Evolutionary conservation across 2,797 vertebrate species (phyloP), one percentile per base, ranked within the genome.

Genomic region (Columba guinea): DNA sequence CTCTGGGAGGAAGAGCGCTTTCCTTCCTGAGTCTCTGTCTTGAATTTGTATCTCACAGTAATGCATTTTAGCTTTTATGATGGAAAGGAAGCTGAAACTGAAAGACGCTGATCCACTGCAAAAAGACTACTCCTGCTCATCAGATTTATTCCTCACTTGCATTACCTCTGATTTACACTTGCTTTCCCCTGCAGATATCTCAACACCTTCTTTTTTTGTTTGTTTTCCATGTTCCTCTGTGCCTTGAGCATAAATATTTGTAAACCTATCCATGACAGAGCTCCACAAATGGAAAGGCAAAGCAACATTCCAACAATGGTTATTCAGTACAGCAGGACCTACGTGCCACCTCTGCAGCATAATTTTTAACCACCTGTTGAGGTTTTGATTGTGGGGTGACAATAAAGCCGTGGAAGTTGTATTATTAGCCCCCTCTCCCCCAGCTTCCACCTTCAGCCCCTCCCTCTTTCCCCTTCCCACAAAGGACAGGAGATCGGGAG

Each of bases 201-300:
- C 34, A 68, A 32, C 5, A 32, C 1, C 3, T 63, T 34, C 30
- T 89, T 84, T 70, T 7, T 46, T 44, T 90, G 17, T 70, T 21
- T 2, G 3, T 8, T 60, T 69, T 68, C 30, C 7, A 1, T 48
- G 19, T 39, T 65, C 22, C 51, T 69, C n/a, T 27, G 14, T 71
- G n/a, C 32, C 75, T 52, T 19, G 27, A 85, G 75, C 37, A 82
- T 35, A 90, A 94, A 79, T 91, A 87, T 79, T 87, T 90, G 44
- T 53, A 84, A 95, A 68, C 16, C 13, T 23, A 48, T 26, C 23
- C 19, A 30, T 71, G 55, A 12, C 26, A 39, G 34, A 81, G 34
- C 11, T 94, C 44, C 14, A 84, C 28, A 89, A 65, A 73, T 60
- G 0, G 0, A 58, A 88, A 95, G 81, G 24, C 5, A 79, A 13